Evolutionary conservation across 2,888 invertebrate species (phyloP), one percentile per base, ranked within the genome.

Genomic region (Temnothorax unifasciatus): DNA sequence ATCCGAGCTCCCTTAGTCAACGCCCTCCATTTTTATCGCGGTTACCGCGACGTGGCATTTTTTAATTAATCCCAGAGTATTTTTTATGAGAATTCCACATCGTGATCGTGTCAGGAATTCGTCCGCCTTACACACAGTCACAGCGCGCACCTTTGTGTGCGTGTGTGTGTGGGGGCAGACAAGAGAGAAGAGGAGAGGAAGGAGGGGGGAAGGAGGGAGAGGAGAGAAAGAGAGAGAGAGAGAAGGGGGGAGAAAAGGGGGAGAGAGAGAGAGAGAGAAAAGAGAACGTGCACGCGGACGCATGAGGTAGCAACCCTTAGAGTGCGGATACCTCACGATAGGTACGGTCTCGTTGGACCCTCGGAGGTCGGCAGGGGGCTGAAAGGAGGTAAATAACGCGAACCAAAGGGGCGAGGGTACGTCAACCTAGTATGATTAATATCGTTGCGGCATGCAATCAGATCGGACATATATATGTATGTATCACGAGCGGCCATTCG

Each of bases 351-450:
- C 85, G 74, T 82, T 81, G 87, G 83, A 87, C 88, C 89, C 89
- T 85, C 89, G 88, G 85, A 89, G 90, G 92, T 89, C 85, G 86
- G 88, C 18, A 86, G 87, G 89, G 88, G 91, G 87, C 84, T 89
- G 91, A 88, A 90, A 89, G 89, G 91, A 91, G 92, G 93, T 92
- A 92, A 93, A 93, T 92, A 93, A 90, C 88, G 87, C 89, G 92
- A 91, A 90, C 91, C 90, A 91, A 90, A 92, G 93, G 93, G 93
- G 93, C 92, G 94, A 93, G 94, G 94, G 94, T 92, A 94, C 94
- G 95, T 95, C 95, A 95, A 95, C 94, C 94, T 94, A 94, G 93
- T 93, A 95, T 95, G 95, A 96, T 96, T 96, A 96, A 96, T 96
- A 95, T 95, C 94, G 94, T 93, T 93, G 93, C 93, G 94, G 95